These are phyloP conservation scores for Artibeus jamaicensis DNA, from an alignment of 2,797 vertebrate species.

Conservation along the genomic window DNA sequence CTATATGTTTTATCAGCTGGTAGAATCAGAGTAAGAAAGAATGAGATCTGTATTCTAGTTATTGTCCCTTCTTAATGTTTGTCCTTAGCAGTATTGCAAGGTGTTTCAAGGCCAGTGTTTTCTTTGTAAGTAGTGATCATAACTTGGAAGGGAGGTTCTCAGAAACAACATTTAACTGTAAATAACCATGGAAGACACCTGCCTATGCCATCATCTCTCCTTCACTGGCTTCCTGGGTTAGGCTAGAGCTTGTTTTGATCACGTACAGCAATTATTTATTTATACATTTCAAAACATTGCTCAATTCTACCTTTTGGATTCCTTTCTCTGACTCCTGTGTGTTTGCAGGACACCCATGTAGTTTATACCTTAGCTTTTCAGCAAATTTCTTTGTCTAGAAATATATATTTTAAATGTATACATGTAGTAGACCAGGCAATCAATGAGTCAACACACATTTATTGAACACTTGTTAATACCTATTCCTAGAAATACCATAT, in stretches of 20 bases:
- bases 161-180: neutral
- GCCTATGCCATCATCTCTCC: neutral
- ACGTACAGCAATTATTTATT: conserved; percentile 19
- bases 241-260: conserved; percentile 47
- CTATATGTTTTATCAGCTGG: neutral
- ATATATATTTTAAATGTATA: conserved; percentile 23
- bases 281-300: conserved; percentile 44
- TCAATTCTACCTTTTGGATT: neutral
- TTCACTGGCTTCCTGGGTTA: conserved; percentile 10
- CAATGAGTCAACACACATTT: neutral
- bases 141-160: conserved; percentile 30
- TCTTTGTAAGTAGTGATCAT: conserved; percentile 18
- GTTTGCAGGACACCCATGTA: conserved; percentile 3
- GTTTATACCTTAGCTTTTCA: conserved; percentile 33
- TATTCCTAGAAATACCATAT: conserved; percentile 36
- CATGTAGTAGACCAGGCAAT: neutral
- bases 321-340: conserved; percentile 12
- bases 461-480: conserved; percentile 12
- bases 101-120: conserved; percentile 42
- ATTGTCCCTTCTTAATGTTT: neutral
- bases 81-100: neutral
- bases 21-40: conserved; percentile 24
- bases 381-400: conserved; percentile 46
- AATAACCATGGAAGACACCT: neutral
- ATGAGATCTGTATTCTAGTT: neutral